Evolutionary conservation across 30 jellyfish, hydroid and myxozoan species (phyloP).

Genomic region (Hydractinia echinata): DNA sequence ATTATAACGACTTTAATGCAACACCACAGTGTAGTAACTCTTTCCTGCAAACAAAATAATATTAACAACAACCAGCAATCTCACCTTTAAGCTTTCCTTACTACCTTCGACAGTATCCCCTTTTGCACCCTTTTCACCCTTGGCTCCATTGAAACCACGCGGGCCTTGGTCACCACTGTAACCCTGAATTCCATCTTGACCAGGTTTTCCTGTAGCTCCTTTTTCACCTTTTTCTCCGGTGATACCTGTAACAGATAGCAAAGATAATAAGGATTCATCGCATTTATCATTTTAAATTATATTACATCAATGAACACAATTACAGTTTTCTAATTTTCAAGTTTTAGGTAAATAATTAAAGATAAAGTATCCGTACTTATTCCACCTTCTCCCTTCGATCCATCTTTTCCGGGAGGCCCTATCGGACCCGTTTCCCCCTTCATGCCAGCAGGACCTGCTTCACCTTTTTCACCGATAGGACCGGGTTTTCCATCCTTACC

Average conservation of each 20-base stretch:
- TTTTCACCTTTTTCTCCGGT: slow-evolving; percentile 23
- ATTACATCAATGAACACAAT: too few relatives aligned
- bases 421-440: not conserved
- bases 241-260: not conserved
- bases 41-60: too few relatives aligned
- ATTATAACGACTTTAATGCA: too few relatives aligned
- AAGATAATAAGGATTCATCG: too few relatives aligned
- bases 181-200: slow-evolving; percentile 29
- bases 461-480: slow-evolving; percentile 7
- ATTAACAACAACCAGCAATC: not conserved
- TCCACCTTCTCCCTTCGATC: not conserved
- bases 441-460: not conserved
- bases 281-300: too few relatives aligned
- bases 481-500: not conserved
- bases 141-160: slow-evolving; percentile 19
- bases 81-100: not conserved
- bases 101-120: not conserved
- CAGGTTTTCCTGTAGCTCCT: slow-evolving; percentile 29
- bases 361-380: too few relatives aligned
- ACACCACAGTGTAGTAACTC: too few relatives aligned
- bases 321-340: too few relatives aligned
- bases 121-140: slow-evolving; percentile 35
- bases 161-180: slow-evolving; percentile 14
- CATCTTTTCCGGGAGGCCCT: not conserved
- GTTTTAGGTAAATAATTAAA: too few relatives aligned